Conservation (phyloP, 2,113 vertebrate genomes). For the Pandion haliaetus region DNA sequence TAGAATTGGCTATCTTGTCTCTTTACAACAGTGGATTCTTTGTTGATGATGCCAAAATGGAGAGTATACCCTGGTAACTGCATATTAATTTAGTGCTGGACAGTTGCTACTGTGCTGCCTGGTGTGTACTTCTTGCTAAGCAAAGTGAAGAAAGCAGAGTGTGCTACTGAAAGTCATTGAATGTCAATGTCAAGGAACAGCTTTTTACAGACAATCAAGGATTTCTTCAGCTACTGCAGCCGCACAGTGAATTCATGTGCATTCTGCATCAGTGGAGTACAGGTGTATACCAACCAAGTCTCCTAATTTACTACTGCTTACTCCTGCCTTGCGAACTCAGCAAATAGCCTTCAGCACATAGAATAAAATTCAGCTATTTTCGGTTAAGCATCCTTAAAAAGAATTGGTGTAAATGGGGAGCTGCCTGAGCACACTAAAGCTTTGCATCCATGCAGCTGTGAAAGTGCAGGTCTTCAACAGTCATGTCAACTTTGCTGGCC, state of each 20-base stretch:
- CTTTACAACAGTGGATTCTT: not conserved
- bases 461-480: not conserved
- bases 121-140: not conserved
- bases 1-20: not conserved
- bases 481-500: not conserved
- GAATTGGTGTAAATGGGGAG: not conserved
- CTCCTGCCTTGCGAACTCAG: not conserved
- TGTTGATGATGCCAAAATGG: not conserved
- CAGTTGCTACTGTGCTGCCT: not conserved
- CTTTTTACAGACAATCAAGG: not conserved
- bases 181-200: not conserved
- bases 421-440: not conserved
- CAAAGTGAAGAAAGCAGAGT: not conserved
- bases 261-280: not conserved
- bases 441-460: not conserved
- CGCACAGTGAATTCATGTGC: not conserved
- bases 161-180: not conserved
- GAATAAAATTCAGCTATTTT: not conserved
- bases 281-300: not conserved
- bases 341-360: not conserved
- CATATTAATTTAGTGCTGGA: not conserved
- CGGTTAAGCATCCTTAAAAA: not conserved
- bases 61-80: not conserved
- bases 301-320: not conserved
- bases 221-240: not conserved